Percentiles rank a stretch among this genome's conserved stretches.
Conservation (phyloP, 2,113 vertebrate genomes). For the Macquaria ambigua region DNA sequence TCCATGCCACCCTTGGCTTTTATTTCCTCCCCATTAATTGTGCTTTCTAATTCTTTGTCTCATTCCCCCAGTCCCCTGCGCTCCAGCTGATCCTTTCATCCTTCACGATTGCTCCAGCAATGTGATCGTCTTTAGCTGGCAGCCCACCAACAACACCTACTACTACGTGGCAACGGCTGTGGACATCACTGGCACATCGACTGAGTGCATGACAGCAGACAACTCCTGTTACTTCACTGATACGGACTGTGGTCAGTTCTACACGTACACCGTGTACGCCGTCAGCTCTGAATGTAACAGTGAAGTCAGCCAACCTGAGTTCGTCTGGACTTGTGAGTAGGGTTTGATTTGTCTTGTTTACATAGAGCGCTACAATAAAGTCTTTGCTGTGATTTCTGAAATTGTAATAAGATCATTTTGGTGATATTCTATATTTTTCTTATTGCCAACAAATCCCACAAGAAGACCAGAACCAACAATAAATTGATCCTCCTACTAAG, state of each 20-base stretch:
- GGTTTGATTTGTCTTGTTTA: background rate
- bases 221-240: constrained; percentile 82
- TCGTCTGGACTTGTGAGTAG: constrained; percentile 74
- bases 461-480: background rate
- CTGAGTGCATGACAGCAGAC: constrained; percentile 74
- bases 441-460: background rate
- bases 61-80: constrained; percentile 80
- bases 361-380: background rate
- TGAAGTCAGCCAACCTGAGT: constrained; percentile 50
- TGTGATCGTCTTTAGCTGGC: constrained; percentile 79
- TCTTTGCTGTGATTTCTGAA: background rate
- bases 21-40: background rate
- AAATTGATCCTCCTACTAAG: background rate
- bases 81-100: constrained; percentile 63
- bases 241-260: constrained; percentile 75
- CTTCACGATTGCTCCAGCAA: constrained; percentile 78
- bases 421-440: background rate
- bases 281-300: constrained; percentile 72
- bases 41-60: background rate
- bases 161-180: constrained; percentile 78
- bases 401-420: background rate
- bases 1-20: background rate
- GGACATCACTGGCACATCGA: constrained; percentile 49
- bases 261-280: constrained; percentile 78
- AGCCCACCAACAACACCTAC: constrained; percentile 71